Base-by-base conservation (phyloP, 2,797 vertebrate species). In the Poeciliopsis presidionis region DNA sequence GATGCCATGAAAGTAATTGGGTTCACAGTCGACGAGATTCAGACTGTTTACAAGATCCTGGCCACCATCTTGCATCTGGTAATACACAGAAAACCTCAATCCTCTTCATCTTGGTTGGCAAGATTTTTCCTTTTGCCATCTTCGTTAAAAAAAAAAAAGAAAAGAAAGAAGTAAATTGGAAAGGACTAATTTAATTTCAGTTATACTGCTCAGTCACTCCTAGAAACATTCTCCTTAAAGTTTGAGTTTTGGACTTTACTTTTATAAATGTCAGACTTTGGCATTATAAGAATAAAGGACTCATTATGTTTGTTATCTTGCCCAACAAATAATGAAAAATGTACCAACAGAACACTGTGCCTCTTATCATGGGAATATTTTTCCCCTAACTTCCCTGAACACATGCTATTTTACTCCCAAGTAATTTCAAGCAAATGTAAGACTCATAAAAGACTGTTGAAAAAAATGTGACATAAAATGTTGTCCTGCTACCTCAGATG, bases 1-100 rank as follows among this genome's bases (percentile, higher is more conserved):
- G 98, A 99, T 33, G 98, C 98, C 87, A 99, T 99, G 98, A 99
- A 97, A 88, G 97, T 99, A 84, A 98, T 99, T 57, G 98, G 98
- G 57, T 99, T 99, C 95, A 98, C 97, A 39, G 93, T 93, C 5
- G 98, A 99, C 25, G 98, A 99, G 95, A 91, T 98, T 89, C 98
- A 98, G 94, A 99, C 98, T 0, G 97, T 96, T 67, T 99, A 98
- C 95, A 99, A 96, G 93, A 98, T 99, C 76, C 91, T 98, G 94
- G 97, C 98, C 83, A 92, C 96, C 83, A 99, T 99, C 89, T 96
- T 99, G 16, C 98, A 99, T 92, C 94, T 99, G 97, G 98, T 99
- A 91, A 87, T 90, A 87, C 86, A 57, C 39, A 7, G 70, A 79
- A 2, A 80, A 39, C 41, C 61, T 30, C 43, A 72, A 77, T 41